phyloP scores from a whole-genome alignment of 2,888 invertebrate species.

The Meghimatium bilineatum region DNA sequence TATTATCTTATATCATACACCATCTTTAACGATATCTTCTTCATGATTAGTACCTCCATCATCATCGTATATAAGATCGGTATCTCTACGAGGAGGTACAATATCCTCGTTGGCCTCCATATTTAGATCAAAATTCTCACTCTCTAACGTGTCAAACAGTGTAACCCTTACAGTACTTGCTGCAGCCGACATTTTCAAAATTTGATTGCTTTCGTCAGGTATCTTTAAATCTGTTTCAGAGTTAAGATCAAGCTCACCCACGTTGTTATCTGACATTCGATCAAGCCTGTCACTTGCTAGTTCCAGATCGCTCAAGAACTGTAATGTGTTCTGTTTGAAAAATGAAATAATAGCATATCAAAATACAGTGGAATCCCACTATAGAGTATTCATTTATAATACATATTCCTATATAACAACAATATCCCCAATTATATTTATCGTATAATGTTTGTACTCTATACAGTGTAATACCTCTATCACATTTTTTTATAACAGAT shows the following conservation, averaged over 20 bases:
- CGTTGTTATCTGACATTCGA: constrained; percentile 5
- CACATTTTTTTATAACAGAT: too few relatives aligned
- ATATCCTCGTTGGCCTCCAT: neutral
- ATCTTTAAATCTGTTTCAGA: neutral
- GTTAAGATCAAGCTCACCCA: neutral
- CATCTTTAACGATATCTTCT: neutral
- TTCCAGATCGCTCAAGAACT: constrained; percentile 38
- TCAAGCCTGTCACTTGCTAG: constrained; percentile 31
- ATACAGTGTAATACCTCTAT: too few relatives aligned
- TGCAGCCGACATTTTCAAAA: too few relatives aligned
- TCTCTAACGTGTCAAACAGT: neutral
- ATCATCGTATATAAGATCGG: neutral
- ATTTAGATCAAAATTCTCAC: neutral
- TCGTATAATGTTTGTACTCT: too few relatives aligned
- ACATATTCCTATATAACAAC: too few relatives aligned
- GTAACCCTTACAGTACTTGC: neutral
- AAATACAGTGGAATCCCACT: too few relatives aligned
- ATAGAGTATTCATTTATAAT: too few relatives aligned
- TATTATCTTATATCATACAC: too few relatives aligned
- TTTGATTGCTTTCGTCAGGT: neutral
- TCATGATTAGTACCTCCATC: neutral
- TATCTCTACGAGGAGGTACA: neutral
- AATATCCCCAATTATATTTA: too few relatives aligned
- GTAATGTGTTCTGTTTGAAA: constrained; percentile 40
- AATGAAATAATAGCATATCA: neutral